Evolutionary conservation across 2,888 invertebrate genomes (phyloP).

Genomic region (Synanthedon vespiformis): DNA sequence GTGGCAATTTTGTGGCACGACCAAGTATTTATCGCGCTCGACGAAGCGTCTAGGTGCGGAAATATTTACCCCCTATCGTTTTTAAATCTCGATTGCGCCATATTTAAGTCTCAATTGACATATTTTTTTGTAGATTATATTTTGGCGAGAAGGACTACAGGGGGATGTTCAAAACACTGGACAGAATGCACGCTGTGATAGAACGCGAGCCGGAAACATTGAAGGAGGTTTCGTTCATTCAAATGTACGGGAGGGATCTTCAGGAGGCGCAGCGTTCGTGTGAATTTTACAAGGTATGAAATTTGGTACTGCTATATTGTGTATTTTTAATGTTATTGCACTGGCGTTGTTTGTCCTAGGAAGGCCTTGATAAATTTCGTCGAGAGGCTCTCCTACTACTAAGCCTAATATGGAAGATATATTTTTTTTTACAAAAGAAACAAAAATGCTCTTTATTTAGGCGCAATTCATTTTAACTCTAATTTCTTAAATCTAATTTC

Average conservation of each 20-base stretch:
- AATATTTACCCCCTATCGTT: background rate
- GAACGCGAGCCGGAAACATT: constrained; percentile 94
- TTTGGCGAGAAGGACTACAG: constrained; percentile 96
- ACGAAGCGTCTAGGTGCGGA: constrained; percentile 83
- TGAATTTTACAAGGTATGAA: constrained; percentile 78
- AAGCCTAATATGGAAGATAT: too few relatives aligned
- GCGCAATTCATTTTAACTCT: too few relatives aligned
- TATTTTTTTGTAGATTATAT: constrained; percentile 77
- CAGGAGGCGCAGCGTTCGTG: constrained; percentile 97
- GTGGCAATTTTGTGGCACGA: constrained; percentile 99
- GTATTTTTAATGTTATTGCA: too few relatives aligned
- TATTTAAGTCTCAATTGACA: background rate
- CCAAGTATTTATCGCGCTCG: constrained; percentile 83
- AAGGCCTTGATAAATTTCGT: too few relatives aligned
- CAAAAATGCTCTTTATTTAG: too few relatives aligned
- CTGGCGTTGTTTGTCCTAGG: too few relatives aligned
- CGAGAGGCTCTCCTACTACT: too few relatives aligned
- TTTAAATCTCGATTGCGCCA: background rate
- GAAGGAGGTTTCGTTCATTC: constrained; percentile 97
- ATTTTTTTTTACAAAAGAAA: too few relatives aligned
- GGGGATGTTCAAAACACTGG: constrained; percentile 96
- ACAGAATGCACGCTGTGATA: constrained; percentile 94
- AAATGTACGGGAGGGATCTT: constrained; percentile 95
- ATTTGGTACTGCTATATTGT: too few relatives aligned
- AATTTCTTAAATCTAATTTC: too few relatives aligned